Percentiles rank a stretch among this genome's conserved stretches.
Evolutionary conservation across 2,888 invertebrate genomes (phyloP).

Genomic region (Gortyna flavago): DNA sequence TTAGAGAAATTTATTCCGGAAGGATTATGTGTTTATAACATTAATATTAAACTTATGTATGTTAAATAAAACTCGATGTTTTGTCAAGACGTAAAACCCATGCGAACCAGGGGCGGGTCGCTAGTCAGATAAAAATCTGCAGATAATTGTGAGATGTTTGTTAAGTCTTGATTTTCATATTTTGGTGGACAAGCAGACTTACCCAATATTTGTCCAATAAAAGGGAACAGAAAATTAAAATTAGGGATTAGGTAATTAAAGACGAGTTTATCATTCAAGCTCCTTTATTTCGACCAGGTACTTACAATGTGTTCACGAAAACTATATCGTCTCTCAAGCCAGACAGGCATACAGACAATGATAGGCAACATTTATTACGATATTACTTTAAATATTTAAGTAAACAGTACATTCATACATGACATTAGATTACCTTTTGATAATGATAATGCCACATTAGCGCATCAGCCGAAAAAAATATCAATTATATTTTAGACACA

Average conservation of each 20-base stretch:
- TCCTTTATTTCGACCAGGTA: conserved; percentile 87
- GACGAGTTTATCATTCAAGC: conserved; percentile 78
- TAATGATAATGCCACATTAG: conserved; percentile 44
- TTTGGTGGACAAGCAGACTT: too few species aligned
- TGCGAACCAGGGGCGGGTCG: too few species aligned
- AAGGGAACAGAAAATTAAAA: neutral
- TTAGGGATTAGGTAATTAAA: conserved; percentile 4
- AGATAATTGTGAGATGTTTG: neutral
- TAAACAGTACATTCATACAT: conserved; percentile 31
- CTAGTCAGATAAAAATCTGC: too few species aligned
- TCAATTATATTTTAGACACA: neutral
- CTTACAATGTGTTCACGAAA: conserved; percentile 67
- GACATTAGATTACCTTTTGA: conserved; percentile 5
- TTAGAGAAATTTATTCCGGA: too few species aligned
- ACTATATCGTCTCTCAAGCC: conserved; percentile 44
- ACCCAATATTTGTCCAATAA: neutral
- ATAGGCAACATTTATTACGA: conserved; percentile 39
- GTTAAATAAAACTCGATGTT: too few species aligned
- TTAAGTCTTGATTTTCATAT: neutral
- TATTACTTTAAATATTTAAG: conserved; percentile 32
- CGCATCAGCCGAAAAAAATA: conserved; percentile 13
- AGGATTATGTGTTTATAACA: too few species aligned
- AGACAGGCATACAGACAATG: conserved; percentile 53
- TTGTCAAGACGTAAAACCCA: too few species aligned
- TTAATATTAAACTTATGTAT: too few species aligned